Percentiles rank a stretch among this genome's conserved stretches.
Conservation (phyloP, 2,113 vertebrate species). For the Irena cyanogastra region DNA sequence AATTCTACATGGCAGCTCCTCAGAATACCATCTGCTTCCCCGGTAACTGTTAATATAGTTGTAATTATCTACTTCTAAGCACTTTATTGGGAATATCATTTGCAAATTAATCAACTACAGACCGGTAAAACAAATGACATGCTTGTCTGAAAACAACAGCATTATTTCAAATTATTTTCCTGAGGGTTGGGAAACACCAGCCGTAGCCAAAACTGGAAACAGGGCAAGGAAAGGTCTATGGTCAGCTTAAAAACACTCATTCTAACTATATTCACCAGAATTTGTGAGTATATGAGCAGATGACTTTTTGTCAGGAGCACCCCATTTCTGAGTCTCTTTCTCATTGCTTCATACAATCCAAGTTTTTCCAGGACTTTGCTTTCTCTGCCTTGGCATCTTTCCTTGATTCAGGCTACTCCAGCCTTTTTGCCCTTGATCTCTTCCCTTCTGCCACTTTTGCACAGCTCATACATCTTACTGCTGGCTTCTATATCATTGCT, state of each 20-base stretch:
- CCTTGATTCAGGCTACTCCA: background rate
- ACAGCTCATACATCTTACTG: background rate
- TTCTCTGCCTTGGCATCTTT: background rate
- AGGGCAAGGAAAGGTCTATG: background rate
- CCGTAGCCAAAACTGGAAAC: conserved; percentile 11
- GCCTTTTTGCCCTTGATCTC: background rate
- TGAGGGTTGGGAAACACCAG: conserved; percentile 49
- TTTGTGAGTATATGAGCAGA: background rate
- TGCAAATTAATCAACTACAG: conserved; percentile 94
- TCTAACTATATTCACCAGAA: background rate
- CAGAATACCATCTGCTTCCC: conserved; percentile 96
- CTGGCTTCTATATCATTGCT: background rate
- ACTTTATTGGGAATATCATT: conserved; percentile 97
- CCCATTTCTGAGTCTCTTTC: background rate
- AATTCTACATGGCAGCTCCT: conserved; percentile 96
- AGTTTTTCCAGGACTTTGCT: background rate
- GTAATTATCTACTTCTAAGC: conserved; percentile 98
- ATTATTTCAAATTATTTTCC: conserved; percentile 72
- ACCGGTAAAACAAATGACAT: conserved; percentile 84
- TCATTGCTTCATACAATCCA: background rate
- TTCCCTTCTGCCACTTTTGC: background rate
- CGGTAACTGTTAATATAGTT: conserved; percentile 97
- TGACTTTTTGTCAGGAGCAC: background rate
- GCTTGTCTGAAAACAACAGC: conserved; percentile 77
- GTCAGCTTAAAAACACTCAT: background rate